Evolutionary conservation across 2,797 vertebrate species (phyloP), one percentile per base, ranked within the genome.

Genomic region (Coccyzus lansbergi): DNA sequence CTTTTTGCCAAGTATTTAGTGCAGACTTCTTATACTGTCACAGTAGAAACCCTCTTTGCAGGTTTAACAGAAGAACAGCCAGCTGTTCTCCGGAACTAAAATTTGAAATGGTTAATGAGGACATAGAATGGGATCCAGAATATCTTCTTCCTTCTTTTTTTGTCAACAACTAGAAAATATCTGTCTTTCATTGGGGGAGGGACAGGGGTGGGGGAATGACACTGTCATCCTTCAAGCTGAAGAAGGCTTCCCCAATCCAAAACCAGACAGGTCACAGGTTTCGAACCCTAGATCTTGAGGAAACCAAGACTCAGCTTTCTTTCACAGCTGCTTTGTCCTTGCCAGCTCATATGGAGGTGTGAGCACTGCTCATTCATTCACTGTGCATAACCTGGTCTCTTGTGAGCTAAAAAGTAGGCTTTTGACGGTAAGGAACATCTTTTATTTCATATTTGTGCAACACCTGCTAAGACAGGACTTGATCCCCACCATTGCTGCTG

Each of bases 61-160:
- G 49, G 29, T 79, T 74, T 83, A 85, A 92, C 90, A 74, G 89
- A 95, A 96, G 49, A 91, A 34, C 67, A 82, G 90, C 44, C 60
- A 64, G 24, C 16, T 70, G 16, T 33, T 86, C 59, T 63, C 46
- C 25, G 53, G 56, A 36, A 90, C 21, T 75, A 31, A 10, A 3
- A 38, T 48, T 78, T 81, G 12, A 65, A 64, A 75, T 25, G 7
- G 7, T 36, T 48, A 59, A 58, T 17, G 62, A 76, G 42, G 40
- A 67, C 12, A 26, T 4, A 44, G 36, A 33, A 16, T 34, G 13
- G 40, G 17, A 88, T 46, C 6, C 40, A 53, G 19, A 56, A 14
- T 65, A 56, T 42, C 2, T 71, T 70, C 38, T 46, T 40, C 10
- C 31, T 51, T 26, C 34, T 86, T 51, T 49, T 42, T 62, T 34